Base-by-base conservation (phyloP, 2,797 vertebrate species). In the Acrossocheilus wenchowensis region DNA sequence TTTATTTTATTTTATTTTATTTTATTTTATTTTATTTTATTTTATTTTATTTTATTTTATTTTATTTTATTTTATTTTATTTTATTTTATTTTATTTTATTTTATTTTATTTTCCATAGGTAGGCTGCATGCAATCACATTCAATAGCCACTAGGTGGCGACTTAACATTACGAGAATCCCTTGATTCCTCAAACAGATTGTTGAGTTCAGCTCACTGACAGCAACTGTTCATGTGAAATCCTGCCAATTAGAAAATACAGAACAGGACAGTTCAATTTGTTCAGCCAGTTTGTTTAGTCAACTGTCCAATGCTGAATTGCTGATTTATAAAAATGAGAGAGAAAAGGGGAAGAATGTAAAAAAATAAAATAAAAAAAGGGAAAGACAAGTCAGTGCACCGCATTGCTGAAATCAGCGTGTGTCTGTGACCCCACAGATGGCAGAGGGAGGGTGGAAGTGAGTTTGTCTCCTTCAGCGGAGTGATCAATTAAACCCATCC, bases 401-500 rank as follows among this genome's bases (percentile, higher is more conserved):
- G 54, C 82, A 85, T 88, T 88, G 88, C 89, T 91, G 90, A 90
- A 66, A 39, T 77, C 57, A 72, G 81, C 57, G 66, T 72, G 75
- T 87, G 60, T 73, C 43, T 77, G 79, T 69, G 54, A 84, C 75
- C 75, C 48, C 75, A 68, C 83, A 85, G 75, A 78, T 85, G 75
- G 75, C 62, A 60, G 82, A 52, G 36, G 71, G 43, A 81, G 48
- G 84, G 78, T 72, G 72, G 45, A 69, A 84, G 30, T 79, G 81
- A 84, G 52, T 81, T 84, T 81, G 79, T 88, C 87, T 87, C 89
- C 90, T 88, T 79, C 88, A 79, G 77, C 52, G 4, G 86, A 66
- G 77, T 83, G 90, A 92, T 93, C 88, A 92, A 92, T 93, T 90
- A 89, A 91, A 93, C 86, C 88, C 88, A 62, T 90, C 90, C 86